Percentiles rank a stretch among this genome's conserved stretches.
phyloP scores from a whole-genome alignment of 2,797 vertebrate species.

The Rachycentron canadum region DNA sequence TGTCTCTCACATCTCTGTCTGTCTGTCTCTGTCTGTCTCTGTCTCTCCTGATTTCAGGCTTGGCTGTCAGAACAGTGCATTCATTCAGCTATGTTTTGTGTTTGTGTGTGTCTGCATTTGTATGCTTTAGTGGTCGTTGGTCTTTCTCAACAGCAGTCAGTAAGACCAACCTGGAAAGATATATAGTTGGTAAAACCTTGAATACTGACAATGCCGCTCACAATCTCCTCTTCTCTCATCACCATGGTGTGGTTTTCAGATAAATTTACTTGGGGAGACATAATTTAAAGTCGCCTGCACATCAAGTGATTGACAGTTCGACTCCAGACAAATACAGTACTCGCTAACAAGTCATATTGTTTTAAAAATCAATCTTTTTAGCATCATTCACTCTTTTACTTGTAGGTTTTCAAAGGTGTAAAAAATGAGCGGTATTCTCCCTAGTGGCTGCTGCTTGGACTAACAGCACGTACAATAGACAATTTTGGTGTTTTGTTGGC shows the following conservation, averaged over 20 bases:
- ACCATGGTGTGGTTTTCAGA: background rate
- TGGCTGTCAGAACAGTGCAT: conserved; percentile 54
- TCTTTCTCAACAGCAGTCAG: background rate
- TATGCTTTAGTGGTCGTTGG: conserved; percentile 8
- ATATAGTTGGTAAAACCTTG: conserved; percentile 23
- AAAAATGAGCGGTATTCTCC: background rate
- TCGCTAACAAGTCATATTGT: background rate
- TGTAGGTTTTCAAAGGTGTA: background rate
- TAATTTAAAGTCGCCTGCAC: background rate
- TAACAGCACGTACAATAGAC: background rate
- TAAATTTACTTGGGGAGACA: conserved; percentile 19
- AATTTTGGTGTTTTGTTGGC: no score
- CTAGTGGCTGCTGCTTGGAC: background rate
- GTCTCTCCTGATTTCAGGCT: conserved; percentile 56
- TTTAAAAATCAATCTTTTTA: background rate
- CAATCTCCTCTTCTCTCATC: background rate
- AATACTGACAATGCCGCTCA: background rate
- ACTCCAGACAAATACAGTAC: background rate
- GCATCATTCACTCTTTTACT: background rate
- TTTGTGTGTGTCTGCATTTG: background rate
- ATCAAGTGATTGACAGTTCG: conserved; percentile 15
- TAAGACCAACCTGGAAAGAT: conserved; percentile 7
- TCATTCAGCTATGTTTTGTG: conserved; percentile 40
- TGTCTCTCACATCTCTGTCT: conserved; percentile 71
- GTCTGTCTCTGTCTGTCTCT: conserved; percentile 56